phyloP scores from a whole-genome alignment of 1,140 invertebrate species.

The Diachasmimorpha longicaudata region DNA sequence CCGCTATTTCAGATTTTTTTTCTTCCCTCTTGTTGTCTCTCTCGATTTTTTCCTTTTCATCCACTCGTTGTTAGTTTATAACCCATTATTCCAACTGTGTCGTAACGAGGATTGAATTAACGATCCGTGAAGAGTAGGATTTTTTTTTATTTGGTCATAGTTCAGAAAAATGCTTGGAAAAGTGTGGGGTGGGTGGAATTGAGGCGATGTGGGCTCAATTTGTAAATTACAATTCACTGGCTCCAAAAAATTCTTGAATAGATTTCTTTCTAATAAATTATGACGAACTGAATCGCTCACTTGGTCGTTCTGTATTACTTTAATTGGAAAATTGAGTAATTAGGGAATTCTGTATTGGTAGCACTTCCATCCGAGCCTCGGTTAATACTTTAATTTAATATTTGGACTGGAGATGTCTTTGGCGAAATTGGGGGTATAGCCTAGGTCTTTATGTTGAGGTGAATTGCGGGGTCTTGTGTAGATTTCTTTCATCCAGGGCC shows the following conservation, averaged over 20 bases:
- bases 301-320: no score
- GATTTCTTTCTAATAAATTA: no score
- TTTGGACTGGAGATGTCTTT: slow-evolving; percentile 20
- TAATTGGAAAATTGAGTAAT: neutral
- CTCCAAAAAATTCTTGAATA: no score
- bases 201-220: no score
- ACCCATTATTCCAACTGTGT: slow-evolving; percentile 11
- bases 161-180: neutral
- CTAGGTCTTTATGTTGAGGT: neutral
- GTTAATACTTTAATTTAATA: slow-evolving; percentile 30
- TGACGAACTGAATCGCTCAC: no score
- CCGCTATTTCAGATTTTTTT: slow-evolving; percentile 8
- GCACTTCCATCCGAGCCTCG: neutral
- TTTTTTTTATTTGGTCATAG: neutral
- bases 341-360: neutral
- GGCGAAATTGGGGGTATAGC: slow-evolving; percentile 24
- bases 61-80: slow-evolving; percentile 9
- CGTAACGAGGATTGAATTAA: slow-evolving; percentile 30
- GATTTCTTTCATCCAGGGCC: neutral
- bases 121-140: slow-evolving; percentile 21
- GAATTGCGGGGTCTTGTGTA: neutral
- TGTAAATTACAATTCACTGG: no score
- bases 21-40: neutral
- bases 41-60: slow-evolving; percentile 10
- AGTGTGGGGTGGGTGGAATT: neutral